Evolutionary conservation across 2,113 vertebrate genomes (phyloP).

Genomic region (Tautogolabrus adspersus): DNA sequence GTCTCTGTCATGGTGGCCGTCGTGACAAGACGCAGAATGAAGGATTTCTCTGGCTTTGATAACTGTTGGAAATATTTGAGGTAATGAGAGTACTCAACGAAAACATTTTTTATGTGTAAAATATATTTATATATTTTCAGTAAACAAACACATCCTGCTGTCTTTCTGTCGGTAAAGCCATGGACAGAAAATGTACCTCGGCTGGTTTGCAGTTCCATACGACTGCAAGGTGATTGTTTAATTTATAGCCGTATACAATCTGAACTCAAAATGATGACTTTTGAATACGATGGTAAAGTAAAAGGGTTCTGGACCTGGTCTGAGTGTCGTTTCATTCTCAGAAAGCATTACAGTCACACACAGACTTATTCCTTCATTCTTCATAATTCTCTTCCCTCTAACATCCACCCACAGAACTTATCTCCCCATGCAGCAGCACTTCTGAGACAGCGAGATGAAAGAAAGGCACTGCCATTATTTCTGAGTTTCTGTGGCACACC

Average conservation of each 20-base stretch:
- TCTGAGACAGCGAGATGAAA: constrained; percentile 33
- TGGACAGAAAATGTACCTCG: too few species aligned
- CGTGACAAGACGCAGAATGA: too few species aligned
- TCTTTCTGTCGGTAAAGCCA: too few species aligned
- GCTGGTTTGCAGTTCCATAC: too few species aligned
- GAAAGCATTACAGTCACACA: not conserved
- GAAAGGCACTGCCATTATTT: constrained; percentile 37
- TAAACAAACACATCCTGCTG: too few species aligned
- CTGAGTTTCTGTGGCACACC: constrained; percentile 48
- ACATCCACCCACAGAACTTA: constrained; percentile 22
- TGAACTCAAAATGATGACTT: not conserved
- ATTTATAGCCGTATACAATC: not conserved
- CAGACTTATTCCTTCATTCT: not conserved
- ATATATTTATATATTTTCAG: too few species aligned
- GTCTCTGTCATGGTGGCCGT: too few species aligned
- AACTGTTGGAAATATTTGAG: too few species aligned
- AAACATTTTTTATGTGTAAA: too few species aligned
- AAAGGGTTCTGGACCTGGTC: not conserved
- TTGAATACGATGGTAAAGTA: not conserved
- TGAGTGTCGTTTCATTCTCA: not conserved
- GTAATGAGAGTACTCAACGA: too few species aligned
- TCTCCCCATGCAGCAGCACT: constrained; percentile 25
- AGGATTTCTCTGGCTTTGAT: too few species aligned
- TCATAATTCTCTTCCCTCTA: constrained; percentile 9
- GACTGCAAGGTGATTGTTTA: too few species aligned